Evolutionary conservation across 1,140 invertebrate genomes (phyloP).

Genomic region (Chironomus tepperi): DNA sequence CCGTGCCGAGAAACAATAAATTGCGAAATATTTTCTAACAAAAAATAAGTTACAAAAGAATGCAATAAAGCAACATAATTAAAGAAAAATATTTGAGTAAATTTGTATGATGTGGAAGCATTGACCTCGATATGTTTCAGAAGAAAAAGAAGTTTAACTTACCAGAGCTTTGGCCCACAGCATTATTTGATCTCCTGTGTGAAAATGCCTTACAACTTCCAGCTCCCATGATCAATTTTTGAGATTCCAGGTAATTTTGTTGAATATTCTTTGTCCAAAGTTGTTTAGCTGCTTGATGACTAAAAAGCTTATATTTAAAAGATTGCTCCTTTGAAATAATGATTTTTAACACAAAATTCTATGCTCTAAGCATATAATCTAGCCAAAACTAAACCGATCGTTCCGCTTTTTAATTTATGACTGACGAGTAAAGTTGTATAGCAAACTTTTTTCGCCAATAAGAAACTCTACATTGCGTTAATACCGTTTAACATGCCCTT

Average conservation of each 20-base stretch:
- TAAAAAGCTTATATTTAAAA: neutral
- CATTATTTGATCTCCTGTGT: neutral
- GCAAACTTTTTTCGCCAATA: too few species aligned
- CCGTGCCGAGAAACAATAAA: neutral
- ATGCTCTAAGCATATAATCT: neutral
- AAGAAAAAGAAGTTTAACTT: neutral
- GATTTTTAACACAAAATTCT: neutral
- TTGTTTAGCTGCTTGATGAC: neutral
- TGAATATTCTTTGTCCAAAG: neutral
- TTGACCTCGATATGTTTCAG: neutral
- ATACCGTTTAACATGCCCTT: too few species aligned
- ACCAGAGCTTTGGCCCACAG: neutral
- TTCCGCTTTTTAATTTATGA: neutral
- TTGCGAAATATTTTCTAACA: too few species aligned
- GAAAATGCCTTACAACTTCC: slow-evolving; percentile 17
- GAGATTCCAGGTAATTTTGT: neutral
- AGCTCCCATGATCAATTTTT: neutral
- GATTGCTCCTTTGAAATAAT: neutral
- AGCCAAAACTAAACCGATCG: neutral
- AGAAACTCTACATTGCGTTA: too few species aligned
- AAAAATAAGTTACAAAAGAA: neutral
- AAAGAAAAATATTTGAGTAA: neutral
- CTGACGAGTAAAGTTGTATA: neutral
- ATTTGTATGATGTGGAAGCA: neutral
- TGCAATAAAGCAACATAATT: neutral